Percentiles rank a stretch among this genome's conserved stretches.
These are phyloP conservation scores for Meriones psammophilus DNA, from an alignment of 2,797 vertebrate genomes.

Conservation along the genomic window DNA sequence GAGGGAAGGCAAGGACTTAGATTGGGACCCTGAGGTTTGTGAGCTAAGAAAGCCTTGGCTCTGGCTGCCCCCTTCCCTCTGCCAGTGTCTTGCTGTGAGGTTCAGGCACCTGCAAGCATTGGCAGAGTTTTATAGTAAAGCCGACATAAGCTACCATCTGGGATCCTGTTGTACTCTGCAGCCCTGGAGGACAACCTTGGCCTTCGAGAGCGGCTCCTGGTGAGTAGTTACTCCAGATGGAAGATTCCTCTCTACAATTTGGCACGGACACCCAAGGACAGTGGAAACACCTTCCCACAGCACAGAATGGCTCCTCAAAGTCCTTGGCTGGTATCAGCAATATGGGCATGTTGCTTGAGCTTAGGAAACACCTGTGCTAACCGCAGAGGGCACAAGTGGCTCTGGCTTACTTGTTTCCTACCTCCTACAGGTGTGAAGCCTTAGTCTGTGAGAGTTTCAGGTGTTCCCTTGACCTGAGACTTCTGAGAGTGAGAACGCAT, in stretches of 20 bases:
- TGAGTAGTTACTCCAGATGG: background rate
- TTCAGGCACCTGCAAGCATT: background rate
- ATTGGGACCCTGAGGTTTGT: background rate
- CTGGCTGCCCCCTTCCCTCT: background rate
- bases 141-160: background rate
- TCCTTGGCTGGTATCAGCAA: background rate
- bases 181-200: background rate
- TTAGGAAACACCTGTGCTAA: background rate
- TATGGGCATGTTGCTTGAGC: background rate
- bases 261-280: background rate
- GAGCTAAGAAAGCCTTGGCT: background rate
- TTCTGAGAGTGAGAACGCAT: background rate
- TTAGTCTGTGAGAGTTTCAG: background rate
- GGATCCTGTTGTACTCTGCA: background rate
- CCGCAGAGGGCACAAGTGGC: background rate
- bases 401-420: background rate
- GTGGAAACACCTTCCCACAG: background rate
- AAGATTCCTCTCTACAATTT: background rate
- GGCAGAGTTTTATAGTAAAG: background rate
- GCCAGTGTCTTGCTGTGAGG: background rate
- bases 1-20: background rate
- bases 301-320: background rate
- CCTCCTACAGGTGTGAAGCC: background rate
- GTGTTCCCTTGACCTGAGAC: background rate
- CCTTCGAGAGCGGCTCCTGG: background rate